A percentile compares a stretch with the other conserved stretches of the same genome.
These are phyloP conservation scores for Panurus biarmicus DNA, from an alignment of 2,113 vertebrate species.

Conservation along the genomic window DNA sequence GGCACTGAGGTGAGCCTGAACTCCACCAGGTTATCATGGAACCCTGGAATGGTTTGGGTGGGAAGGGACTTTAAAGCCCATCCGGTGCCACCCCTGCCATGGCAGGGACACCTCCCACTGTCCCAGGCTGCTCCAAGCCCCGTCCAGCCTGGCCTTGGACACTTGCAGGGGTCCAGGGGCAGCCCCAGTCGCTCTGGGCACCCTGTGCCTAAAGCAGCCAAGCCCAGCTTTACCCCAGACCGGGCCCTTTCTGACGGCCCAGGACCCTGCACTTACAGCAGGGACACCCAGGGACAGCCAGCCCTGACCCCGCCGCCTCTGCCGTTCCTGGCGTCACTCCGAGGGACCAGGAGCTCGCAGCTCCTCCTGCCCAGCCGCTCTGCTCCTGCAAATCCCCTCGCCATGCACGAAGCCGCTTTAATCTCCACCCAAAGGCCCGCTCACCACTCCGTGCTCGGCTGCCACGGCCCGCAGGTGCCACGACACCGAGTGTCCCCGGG, in stretches of 20 bases:
- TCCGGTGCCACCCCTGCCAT: not conserved
- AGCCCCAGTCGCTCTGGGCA: not conserved
- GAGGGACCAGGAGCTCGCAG: not conserved
- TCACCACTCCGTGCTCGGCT: not conserved
- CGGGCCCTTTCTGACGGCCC: not conserved
- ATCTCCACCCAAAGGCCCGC: not conserved
- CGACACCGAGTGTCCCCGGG: not conserved
- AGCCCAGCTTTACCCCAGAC: not conserved
- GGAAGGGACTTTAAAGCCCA: not conserved
- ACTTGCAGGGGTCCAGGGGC: not conserved
- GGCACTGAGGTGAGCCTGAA: not conserved
- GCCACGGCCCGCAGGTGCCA: not conserved
- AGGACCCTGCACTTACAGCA: not conserved
- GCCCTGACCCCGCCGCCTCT: not conserved
- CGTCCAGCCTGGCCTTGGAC: fast-evolving
- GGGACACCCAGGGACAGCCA: not conserved
- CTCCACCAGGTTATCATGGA: fast-evolving
- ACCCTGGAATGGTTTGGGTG: not conserved
- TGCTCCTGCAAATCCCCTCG: not conserved
- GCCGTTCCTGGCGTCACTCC: not conserved
- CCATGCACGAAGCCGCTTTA: not conserved
- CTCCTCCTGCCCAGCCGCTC: not conserved
- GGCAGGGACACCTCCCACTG: not conserved
- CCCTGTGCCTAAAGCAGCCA: fast-evolving
- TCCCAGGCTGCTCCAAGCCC: not conserved